Evolutionary conservation across 2,797 vertebrate genomes (phyloP), one percentile per base, ranked within the genome.

Genomic region (Chlorospingus semifuscus): DNA sequence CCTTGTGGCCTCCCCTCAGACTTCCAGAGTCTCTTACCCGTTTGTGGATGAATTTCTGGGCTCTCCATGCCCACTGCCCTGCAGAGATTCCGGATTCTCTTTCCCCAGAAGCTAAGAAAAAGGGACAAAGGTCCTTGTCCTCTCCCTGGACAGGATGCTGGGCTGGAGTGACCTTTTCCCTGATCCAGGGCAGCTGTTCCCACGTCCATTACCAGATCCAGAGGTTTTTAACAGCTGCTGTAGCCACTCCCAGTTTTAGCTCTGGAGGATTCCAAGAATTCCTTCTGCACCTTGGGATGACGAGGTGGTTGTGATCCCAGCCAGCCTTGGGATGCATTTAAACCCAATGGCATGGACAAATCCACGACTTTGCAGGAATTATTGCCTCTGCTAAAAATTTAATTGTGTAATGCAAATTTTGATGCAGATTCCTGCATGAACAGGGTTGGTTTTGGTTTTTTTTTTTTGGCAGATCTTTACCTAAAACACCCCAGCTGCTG

Each of bases 71-170:
- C 49, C 46, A 1, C 22, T 8, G 52, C 29, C 16, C 37, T 4
- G 2, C 5, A 6, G 41, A 56, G 26, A 74, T 46, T 18, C 46
- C 0, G 0, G 36, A 15, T 63, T 59, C 5, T 57, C 13, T 18
- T 66, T 41, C 85, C 42, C 23, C 66, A 44, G 71, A 30, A 79
- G 46, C 18, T 57, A 59, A 60, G 34, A 36, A 41, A 41, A 41
- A 59, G 34, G 30, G 39, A 36, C 16, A 5, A 56, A 81, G 70
- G 10, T 56, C 83, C 59, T 92, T 74, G 68, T 4, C 21, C 56
- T 77, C 15, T 20, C 53, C 55, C 30, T 1, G 60, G 55, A 36
- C 10, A 39, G 82, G 39, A 53, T 59, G 11, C 52, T 46, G 59
- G 39, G 19, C 13, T 76, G 4, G 11, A 20, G 12, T 11, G 83